phyloP scores from a whole-genome alignment of 2,888 invertebrate genomes.

The Tridacna crocea region DNA sequence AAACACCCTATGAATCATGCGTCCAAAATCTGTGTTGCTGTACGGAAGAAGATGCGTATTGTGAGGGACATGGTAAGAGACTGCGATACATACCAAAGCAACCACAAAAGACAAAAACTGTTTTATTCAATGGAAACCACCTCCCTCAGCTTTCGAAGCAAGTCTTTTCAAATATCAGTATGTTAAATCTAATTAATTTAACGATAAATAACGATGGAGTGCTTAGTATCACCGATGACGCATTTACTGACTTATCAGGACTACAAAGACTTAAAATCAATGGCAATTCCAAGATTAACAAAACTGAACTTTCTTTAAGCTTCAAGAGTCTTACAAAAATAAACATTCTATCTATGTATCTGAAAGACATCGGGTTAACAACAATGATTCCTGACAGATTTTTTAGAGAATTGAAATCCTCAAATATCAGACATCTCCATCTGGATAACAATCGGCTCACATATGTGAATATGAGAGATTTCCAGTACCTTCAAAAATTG shows the following conservation, averaged over 20 bases:
- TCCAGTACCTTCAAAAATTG: background rate
- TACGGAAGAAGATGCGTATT: background rate
- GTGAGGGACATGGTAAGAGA: background rate
- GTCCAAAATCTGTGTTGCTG: constrained; percentile 1
- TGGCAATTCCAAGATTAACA: background rate
- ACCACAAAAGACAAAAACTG: background rate
- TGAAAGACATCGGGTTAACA: background rate
- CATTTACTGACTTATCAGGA: background rate
- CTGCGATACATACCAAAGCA: background rate
- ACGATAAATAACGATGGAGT: background rate
- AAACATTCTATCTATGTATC: background rate
- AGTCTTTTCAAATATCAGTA: background rate
- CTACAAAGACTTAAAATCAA: background rate
- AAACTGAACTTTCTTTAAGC: background rate
- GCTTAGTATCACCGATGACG: background rate
- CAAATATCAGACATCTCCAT: background rate
- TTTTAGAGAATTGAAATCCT: background rate
- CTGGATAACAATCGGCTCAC: background rate
- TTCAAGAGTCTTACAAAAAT: background rate
- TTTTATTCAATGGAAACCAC: background rate
- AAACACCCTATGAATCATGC: background rate
- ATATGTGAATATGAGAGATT: background rate
- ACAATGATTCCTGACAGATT: background rate
- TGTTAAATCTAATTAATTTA: background rate
- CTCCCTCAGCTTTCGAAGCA: background rate